phyloP scores from a whole-genome alignment of 2,113 vertebrate species.

The Epinephelus moara region DNA sequence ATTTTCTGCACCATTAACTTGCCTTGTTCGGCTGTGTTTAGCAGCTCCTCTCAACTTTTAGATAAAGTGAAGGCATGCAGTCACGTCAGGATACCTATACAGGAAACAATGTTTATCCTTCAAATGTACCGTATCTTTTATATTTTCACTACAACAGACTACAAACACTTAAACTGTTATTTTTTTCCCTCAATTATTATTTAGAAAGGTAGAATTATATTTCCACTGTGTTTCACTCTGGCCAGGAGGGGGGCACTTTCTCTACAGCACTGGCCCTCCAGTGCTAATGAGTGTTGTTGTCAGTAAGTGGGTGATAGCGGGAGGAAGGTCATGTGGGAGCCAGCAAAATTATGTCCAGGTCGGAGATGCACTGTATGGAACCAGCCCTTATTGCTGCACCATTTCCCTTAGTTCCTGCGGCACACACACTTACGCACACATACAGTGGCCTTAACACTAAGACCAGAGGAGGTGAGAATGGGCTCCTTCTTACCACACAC shows the following conservation, averaged over 20 bases:
- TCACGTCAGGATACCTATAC: no score
- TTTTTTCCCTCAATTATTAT: neutral
- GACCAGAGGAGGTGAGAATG: neutral
- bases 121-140: neutral
- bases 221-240: neutral
- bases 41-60: neutral
- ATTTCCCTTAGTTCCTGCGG: conserved; percentile 38
- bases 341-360: conserved; percentile 68
- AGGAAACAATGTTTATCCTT: neutral
- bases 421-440: conserved; percentile 17
- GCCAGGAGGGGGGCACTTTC: neutral
- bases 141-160: neutral
- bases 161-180: neutral
- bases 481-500: conserved; percentile 6
- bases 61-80: neutral
- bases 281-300: conserved; percentile 31
- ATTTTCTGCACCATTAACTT: neutral
- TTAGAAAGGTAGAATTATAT: neutral
- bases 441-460: neutral
- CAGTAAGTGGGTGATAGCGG: conserved; percentile 53
- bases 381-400: conserved; percentile 31
- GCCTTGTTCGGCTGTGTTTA: neutral
- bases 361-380: conserved; percentile 56
- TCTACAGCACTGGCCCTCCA: neutral
- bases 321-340: conserved; percentile 63